These are phyloP conservation scores for Athene cunicularia DNA, from an alignment of 2,113 vertebrate species.

Conservation along the genomic window DNA sequence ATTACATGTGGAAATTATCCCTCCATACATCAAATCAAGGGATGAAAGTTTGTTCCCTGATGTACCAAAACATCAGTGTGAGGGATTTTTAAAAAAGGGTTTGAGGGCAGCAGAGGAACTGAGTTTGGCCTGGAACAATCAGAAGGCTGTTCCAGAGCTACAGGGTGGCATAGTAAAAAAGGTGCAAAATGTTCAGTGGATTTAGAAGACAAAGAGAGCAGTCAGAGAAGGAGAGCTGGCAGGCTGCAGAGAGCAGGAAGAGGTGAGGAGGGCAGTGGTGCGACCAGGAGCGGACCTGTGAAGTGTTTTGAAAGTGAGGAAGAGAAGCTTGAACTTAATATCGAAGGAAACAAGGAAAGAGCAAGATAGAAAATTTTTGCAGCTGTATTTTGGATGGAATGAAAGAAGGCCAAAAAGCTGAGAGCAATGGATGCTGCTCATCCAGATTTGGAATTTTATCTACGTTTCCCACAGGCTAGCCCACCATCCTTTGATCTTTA, in stretches of 20 bases:
- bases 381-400: neutral
- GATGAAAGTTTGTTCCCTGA: neutral
- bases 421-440: neutral
- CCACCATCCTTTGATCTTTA: constrained; percentile 26
- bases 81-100: neutral
- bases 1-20: neutral
- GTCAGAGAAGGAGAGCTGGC: neutral
- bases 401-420: neutral
- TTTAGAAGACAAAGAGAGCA: neutral
- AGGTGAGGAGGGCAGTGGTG: neutral
- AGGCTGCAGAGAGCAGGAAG: neutral
- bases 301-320: neutral
- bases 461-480: neutral
- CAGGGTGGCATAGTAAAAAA: constrained; percentile 20
- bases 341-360: neutral
- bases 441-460: neutral
- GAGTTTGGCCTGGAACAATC: neutral
- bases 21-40: neutral
- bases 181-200: neutral
- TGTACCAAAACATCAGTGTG: neutral
- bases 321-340: neutral
- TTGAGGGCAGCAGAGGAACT: neutral
- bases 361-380: neutral
- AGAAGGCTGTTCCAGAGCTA: constrained; percentile 7
- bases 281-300: neutral